Percentiles rank a stretch among this genome's conserved stretches.
These are phyloP conservation scores for Pungitius pungitius DNA, from an alignment of 2,113 vertebrate species.

Conservation along the genomic window DNA sequence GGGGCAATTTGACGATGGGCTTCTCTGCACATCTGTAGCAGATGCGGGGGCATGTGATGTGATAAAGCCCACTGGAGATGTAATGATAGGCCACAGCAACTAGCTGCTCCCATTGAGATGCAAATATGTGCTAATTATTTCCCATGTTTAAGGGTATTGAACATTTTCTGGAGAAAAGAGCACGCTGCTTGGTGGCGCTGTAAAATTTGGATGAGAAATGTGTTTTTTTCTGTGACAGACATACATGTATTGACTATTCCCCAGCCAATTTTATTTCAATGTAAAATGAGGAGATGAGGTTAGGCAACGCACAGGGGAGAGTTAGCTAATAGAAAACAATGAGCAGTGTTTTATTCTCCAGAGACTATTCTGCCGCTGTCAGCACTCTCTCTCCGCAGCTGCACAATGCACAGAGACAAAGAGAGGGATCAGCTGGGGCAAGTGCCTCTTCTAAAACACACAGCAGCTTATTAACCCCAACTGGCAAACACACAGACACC, in stretches of 20 bases:
- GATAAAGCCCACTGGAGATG: conserved; percentile 64
- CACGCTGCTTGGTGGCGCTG: conserved; percentile 52
- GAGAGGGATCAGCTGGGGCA: conserved; percentile 67
- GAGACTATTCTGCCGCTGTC: conserved; percentile 74
- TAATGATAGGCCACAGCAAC: conserved; percentile 36
- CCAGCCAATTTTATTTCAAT: conserved; percentile 77
- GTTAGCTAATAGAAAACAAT: conserved; percentile 82
- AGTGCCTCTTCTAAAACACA: conserved; percentile 78
- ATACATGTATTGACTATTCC: conserved; percentile 71
- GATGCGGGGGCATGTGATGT: conserved; percentile 17
- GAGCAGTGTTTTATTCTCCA: conserved; percentile 72
- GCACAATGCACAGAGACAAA: conserved; percentile 78
- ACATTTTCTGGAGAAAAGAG: conserved; percentile 76
- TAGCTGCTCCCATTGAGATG: conserved; percentile 78
- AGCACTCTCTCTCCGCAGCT: conserved; percentile 63
- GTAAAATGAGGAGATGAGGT: conserved; percentile 74
- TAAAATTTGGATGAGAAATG: conserved; percentile 72
- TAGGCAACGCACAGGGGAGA: conserved; percentile 44
- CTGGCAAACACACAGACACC: conserved; percentile 62
- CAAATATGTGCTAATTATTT: conserved; percentile 83
- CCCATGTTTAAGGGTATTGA: conserved; percentile 83
- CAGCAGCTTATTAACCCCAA: conserved; percentile 82
- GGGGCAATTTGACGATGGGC: neutral
- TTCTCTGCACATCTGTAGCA: neutral
- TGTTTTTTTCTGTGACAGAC: conserved; percentile 61